These are phyloP conservation scores for Pseudachorutes palmiensis DNA, from an alignment of 1,140 invertebrate species.

Conservation along the genomic window DNA sequence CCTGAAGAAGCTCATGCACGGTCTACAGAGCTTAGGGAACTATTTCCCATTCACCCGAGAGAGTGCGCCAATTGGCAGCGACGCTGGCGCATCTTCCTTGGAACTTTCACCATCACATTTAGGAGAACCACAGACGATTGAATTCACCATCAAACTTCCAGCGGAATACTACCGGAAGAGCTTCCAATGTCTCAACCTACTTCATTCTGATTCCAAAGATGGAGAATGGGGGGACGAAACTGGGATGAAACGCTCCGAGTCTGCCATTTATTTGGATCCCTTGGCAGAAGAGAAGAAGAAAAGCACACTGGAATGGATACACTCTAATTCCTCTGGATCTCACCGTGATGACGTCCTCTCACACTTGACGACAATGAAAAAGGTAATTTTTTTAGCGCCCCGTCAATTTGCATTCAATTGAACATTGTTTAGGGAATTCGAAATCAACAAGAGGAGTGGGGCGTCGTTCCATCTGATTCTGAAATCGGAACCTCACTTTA, in stretches of 20 bases:
- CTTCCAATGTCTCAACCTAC: too few species aligned
- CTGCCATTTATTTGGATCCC: too few species aligned
- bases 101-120: neutral
- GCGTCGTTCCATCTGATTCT: neutral
- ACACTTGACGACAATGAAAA: too few species aligned
- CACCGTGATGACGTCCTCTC: too few species aligned
- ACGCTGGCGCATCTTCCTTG: too few species aligned
- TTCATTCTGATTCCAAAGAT: neutral
- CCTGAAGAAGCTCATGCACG: neutral
- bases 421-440: constrained; percentile 1
- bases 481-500: neutral
- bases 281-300: too few species aligned
- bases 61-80: too few species aligned
- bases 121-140: neutral
- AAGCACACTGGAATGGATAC: too few species aligned
- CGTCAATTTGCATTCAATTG: too few species aligned
- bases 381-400: too few species aligned
- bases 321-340: too few species aligned
- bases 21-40: neutral
- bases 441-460: neutral
- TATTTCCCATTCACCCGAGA: neutral
- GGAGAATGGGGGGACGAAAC: neutral
- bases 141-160: neutral
- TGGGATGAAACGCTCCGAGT: too few species aligned
- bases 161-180: neutral